A percentile compares a stretch with the other conserved stretches of the same genome.
Conservation (phyloP, 2,797 vertebrate species). For the Pampus argenteus region DNA sequence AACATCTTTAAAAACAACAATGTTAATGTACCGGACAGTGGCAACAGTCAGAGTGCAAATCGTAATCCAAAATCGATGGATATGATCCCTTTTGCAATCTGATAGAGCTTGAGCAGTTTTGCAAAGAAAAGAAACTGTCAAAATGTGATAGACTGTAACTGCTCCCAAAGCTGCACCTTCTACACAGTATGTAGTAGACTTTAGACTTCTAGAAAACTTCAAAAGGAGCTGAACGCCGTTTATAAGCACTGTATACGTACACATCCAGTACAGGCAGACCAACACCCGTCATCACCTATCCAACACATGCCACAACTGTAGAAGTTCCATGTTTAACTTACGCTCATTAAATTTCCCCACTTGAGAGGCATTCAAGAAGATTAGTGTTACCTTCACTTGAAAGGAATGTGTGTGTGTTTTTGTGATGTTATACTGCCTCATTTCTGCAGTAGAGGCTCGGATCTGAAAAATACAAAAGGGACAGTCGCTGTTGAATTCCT, state of each 20-base stretch:
- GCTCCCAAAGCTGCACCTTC: no score
- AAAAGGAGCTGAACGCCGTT: neutral
- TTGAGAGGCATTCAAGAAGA: slow-evolving; percentile 2
- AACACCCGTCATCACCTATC: neutral
- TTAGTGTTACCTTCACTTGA: neutral
- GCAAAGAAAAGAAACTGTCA: neutral
- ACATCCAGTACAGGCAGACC: neutral
- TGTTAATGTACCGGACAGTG: neutral
- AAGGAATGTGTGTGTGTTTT: neutral
- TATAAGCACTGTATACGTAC: neutral
- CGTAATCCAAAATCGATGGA: neutral
- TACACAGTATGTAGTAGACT: no score
- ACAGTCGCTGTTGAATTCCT: neutral
- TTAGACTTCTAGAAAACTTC: neutral
- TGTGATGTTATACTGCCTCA: neutral
- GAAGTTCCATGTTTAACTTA: neutral
- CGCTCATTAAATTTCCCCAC: neutral
- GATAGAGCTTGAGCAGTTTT: neutral
- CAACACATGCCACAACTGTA: neutral
- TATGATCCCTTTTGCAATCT: neutral
- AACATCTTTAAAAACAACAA: neutral
- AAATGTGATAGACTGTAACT: neutral
- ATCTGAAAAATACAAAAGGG: neutral
- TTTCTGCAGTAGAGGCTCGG: neutral
- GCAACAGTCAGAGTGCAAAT: neutral